phyloP scores from a whole-genome alignment of 2,797 vertebrate species.

The Perodicticus potto region DNA sequence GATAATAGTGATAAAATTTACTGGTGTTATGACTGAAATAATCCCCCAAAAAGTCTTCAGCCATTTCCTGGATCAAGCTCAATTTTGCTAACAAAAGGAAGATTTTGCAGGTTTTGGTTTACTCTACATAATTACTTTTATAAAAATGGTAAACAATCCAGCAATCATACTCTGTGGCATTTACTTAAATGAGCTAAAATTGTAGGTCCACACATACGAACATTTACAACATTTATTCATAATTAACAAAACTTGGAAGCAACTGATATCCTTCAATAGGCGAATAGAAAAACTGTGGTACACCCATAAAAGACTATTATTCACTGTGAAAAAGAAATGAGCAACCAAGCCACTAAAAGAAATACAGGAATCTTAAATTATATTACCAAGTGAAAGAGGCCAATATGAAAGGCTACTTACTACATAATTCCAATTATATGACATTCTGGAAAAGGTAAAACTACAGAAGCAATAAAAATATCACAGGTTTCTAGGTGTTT shows the following conservation, averaged over 20 bases:
- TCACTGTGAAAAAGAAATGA: background rate
- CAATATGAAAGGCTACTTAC: background rate
- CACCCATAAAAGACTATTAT: background rate
- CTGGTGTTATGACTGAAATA: background rate
- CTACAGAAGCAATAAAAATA: background rate
- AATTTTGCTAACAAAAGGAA: constrained; percentile 3
- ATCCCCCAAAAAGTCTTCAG: background rate
- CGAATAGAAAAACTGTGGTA: background rate
- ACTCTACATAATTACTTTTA: background rate
- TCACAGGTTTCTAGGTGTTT: background rate
- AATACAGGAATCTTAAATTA: background rate
- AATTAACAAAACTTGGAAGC: background rate
- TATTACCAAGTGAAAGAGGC: background rate
- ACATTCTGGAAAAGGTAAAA: background rate
- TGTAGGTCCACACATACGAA: background rate
- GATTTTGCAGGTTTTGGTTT: constrained; percentile 10
- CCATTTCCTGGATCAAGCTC: background rate
- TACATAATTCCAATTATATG: background rate
- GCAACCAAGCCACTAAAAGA: background rate
- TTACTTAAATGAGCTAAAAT: background rate
- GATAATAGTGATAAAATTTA: background rate
- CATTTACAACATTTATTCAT: background rate
- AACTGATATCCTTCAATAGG: background rate
- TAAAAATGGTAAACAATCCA: background rate
- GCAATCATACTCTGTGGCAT: background rate